Evolutionary conservation across 2,888 invertebrate species (phyloP).

Genomic region (Acanthosepion esculentum): DNA sequence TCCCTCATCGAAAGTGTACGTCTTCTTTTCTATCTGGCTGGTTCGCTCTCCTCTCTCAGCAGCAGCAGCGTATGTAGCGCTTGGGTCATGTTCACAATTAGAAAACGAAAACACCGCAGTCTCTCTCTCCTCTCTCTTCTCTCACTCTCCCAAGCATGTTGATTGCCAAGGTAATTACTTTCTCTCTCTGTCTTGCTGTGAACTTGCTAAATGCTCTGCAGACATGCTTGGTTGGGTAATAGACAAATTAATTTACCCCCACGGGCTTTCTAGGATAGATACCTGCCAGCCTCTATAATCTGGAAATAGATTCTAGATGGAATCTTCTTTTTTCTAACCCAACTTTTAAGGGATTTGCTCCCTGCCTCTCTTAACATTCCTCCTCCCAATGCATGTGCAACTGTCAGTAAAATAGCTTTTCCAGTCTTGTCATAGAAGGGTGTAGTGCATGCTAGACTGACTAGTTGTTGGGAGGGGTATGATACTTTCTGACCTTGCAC

Average conservation of each 20-base stretch:
- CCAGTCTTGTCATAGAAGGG: neutral
- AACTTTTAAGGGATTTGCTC: neutral
- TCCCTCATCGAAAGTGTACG: neutral
- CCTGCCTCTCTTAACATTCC: neutral
- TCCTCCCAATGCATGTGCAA: neutral
- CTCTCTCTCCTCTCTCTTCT: no score
- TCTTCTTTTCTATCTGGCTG: neutral
- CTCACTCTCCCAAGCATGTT: neutral
- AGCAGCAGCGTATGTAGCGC: neutral
- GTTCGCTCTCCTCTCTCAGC: neutral
- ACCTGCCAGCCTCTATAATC: neutral
- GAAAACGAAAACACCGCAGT: neutral
- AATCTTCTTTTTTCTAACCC: neutral
- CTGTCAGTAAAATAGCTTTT: neutral
- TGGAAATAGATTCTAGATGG: no score
- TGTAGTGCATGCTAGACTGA: neutral
- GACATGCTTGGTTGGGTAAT: no score
- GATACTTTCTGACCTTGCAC: neutral
- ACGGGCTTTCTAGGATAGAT: no score
- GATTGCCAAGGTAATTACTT: no score
- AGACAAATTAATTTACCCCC: no score
- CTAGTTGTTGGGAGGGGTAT: neutral
- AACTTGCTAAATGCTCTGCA: no score
- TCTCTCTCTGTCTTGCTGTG: no score
- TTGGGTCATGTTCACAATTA: neutral